Evolutionary conservation across 2,888 invertebrate genomes (phyloP), one percentile per base, ranked within the genome.

Genomic region (Drosophila greeni): DNA sequence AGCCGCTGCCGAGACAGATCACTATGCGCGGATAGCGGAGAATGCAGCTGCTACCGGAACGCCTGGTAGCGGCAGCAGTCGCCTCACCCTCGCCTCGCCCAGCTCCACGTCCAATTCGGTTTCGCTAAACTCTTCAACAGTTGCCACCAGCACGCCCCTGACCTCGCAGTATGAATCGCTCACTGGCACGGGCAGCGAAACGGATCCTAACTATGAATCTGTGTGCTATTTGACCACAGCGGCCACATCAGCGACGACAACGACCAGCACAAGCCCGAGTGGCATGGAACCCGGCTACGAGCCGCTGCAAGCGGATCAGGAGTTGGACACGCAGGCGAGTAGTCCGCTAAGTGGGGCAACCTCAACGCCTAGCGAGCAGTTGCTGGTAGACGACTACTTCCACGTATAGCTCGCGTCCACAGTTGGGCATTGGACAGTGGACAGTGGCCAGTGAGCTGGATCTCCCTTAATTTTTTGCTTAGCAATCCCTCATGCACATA

Each of bases 181-280:
- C 91, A 93, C 93, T 0, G 93, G 93, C 70, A 93, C 93, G 0
- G 93, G 93, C 71, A 94, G 94, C 83, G 95, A 95, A 86, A 93
- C 93, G 0, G 95, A 95, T 90, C 94, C 95, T 0, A 95, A 95
- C 86, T 95, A 95, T 82, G 95, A 95, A 86, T 95, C 94, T 72
- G 94, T 95, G 0, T 93, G 93, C 74, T 94, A 94, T 87, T 91
- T 92, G 78, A 93, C 92, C 65, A 72, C 85, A 9, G 72, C 69
- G 40, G 51, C 76, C 9, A 52, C 68, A 1, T 40, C 66, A 14
- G 53, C 70, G 24, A 51, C 75, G 14, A 52, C 73, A 2, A 36
- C 58, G 45, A 73, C 69, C 5, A 76, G 45, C 45, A 74, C 68
- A 7, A 75, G 72, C 33, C 18, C 45, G 14, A 79, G 56, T 39